phyloP scores from a whole-genome alignment of 2,113 vertebrate species.

The Peucedramus taeniatus region DNA sequence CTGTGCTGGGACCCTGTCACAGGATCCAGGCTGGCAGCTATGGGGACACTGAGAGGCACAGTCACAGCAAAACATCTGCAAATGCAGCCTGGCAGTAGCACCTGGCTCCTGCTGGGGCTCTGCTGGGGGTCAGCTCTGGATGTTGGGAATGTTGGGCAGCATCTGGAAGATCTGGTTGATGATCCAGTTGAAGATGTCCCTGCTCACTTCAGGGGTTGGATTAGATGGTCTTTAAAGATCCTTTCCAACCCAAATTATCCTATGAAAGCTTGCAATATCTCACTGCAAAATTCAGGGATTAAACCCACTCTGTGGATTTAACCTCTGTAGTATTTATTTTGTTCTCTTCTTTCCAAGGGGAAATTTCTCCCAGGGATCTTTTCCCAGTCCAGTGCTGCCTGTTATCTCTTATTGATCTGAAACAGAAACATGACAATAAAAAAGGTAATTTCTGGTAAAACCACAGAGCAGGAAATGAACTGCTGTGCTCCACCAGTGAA shows the following conservation, averaged over 20 bases:
- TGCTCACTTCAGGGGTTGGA: not conserved
- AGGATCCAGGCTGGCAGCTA: not conserved
- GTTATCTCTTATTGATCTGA: not conserved
- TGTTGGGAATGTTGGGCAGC: not conserved
- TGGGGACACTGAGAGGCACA: not conserved
- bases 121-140: not conserved
- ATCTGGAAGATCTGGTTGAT: not conserved
- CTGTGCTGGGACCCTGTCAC: too few species aligned
- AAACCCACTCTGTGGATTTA: not conserved
- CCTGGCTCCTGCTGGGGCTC: not conserved
- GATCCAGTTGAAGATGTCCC: not conserved
- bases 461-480: not conserved
- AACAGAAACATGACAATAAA: not conserved
- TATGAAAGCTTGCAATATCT: not conserved
- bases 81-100: not conserved
- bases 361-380: not conserved
- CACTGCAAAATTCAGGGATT: not conserved
- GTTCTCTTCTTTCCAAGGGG: not conserved
- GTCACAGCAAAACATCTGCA: not conserved
- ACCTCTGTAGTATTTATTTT: not conserved
- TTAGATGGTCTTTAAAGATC: not conserved
- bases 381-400: not conserved
- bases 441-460: not conserved
- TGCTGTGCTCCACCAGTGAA: rapidly evolving
- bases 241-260: not conserved